Percentiles rank a stretch among this genome's conserved stretches.
Evolutionary conservation across 2,888 invertebrate genomes (phyloP).

Genomic region (Agrotis segetum): DNA sequence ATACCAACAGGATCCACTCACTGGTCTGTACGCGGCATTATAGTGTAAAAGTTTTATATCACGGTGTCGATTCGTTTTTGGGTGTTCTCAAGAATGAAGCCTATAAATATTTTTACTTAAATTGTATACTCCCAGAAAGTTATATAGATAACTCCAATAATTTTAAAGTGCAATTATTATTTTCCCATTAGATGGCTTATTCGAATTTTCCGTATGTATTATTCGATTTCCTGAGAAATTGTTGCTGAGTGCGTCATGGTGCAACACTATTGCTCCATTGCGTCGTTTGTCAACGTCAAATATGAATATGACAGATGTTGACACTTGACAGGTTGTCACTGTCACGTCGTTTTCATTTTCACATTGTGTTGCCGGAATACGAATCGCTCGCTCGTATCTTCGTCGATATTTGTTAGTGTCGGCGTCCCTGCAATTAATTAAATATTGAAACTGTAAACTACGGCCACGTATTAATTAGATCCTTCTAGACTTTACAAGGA

Average conservation of each 20-base stretch:
- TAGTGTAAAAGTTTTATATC: conserved; percentile 9
- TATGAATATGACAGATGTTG: conserved; percentile 16
- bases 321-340: conserved; percentile 31
- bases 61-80: not conserved
- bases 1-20: no score
- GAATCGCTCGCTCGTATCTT: conserved; percentile 34
- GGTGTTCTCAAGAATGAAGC: no score
- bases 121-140: not conserved
- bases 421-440: conserved; percentile 38
- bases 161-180: no score
- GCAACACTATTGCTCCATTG: not conserved
- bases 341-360: not conserved
- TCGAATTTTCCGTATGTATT: no score
- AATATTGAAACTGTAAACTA: conserved; percentile 3
- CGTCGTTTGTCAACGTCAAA: conserved; percentile 13
- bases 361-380: conserved; percentile 51
- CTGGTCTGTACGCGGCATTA: no score
- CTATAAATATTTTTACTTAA: no score
- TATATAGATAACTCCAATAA: no score
- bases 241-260: no score
- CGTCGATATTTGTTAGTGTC: conserved; percentile 49
- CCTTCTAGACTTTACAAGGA: not conserved
- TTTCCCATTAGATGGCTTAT: not conserved
- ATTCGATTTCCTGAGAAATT: no score
- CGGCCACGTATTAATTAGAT: conserved; percentile 42